Evolutionary conservation across 2,888 invertebrate species (phyloP).

Genomic region (Nudaria mundana): DNA sequence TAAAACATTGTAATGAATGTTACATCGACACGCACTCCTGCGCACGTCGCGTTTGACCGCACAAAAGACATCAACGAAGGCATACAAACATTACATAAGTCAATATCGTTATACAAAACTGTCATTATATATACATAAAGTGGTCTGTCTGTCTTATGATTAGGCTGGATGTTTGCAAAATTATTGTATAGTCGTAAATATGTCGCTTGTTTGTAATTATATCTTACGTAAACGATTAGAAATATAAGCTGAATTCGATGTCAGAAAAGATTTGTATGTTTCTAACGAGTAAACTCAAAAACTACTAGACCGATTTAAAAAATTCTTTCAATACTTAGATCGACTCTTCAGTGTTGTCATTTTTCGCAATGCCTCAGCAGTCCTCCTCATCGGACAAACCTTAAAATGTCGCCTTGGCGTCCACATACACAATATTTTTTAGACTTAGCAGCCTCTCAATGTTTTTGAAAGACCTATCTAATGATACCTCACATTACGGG

Average conservation of each 20-base stretch:
- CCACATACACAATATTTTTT: too few relatives aligned
- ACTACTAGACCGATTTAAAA: too few relatives aligned
- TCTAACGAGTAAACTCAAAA: too few relatives aligned
- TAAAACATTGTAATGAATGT: too few relatives aligned
- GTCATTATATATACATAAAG: conserved; percentile 7
- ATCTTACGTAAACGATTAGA: background rate
- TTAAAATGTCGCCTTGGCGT: too few relatives aligned
- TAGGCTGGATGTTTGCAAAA: conserved; percentile 10
- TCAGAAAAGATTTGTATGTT: background rate
- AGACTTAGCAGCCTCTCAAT: too few relatives aligned
- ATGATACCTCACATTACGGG: too few relatives aligned
- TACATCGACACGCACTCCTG: conserved; percentile 3
- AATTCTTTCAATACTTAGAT: too few relatives aligned
- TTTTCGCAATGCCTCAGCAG: too few relatives aligned
- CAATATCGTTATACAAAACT: conserved; percentile 7
- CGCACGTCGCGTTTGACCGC: conserved; percentile 20
- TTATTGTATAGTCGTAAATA: conserved; percentile 4
- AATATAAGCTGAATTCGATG: background rate
- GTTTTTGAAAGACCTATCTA: too few relatives aligned
- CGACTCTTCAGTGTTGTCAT: too few relatives aligned
- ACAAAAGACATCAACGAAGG: conserved; percentile 51
- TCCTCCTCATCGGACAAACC: too few relatives aligned
- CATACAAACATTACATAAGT: conserved; percentile 14
- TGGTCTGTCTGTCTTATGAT: conserved; percentile 6
- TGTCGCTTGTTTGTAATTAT: background rate